Conservation (phyloP, 2,113 vertebrate species). For the Hyperopisus bebe region DNA sequence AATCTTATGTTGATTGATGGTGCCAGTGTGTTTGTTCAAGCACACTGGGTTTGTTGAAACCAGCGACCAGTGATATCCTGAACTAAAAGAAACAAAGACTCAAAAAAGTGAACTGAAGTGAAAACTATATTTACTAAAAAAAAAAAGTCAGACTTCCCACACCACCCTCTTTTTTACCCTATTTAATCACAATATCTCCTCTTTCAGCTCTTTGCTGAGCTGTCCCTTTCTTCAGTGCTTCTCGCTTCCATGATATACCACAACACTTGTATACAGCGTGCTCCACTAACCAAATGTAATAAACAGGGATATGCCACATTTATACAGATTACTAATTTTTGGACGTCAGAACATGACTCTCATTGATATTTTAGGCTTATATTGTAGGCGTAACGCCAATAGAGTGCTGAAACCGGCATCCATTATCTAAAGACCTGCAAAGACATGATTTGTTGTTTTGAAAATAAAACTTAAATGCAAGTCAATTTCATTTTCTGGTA, state of each 20-base stretch:
- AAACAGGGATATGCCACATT: background rate
- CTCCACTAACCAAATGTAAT: background rate
- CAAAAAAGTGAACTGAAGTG: background rate
- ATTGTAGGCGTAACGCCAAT: too few relatives aligned
- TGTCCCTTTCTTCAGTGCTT: background rate
- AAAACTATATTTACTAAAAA: background rate
- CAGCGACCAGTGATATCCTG: background rate
- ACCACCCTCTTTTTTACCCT: background rate
- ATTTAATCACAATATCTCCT: background rate
- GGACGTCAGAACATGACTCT: too few relatives aligned
- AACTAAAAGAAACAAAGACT: background rate
- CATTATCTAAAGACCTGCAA: background rate
- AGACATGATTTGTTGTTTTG: background rate
- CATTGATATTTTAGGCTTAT: background rate
- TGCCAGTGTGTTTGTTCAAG: too few relatives aligned
- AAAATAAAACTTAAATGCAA: background rate
- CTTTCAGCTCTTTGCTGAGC: background rate
- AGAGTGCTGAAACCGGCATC: background rate
- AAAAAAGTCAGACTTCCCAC: background rate
- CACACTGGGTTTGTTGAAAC: background rate
- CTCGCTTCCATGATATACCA: background rate
- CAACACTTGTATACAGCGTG: background rate
- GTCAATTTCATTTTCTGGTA: background rate
- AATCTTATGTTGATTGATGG: background rate
- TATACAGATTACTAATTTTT: too few relatives aligned